Conservation (phyloP, 2,888 invertebrate genomes). For the Dyspetes luteomarginatus region DNA sequence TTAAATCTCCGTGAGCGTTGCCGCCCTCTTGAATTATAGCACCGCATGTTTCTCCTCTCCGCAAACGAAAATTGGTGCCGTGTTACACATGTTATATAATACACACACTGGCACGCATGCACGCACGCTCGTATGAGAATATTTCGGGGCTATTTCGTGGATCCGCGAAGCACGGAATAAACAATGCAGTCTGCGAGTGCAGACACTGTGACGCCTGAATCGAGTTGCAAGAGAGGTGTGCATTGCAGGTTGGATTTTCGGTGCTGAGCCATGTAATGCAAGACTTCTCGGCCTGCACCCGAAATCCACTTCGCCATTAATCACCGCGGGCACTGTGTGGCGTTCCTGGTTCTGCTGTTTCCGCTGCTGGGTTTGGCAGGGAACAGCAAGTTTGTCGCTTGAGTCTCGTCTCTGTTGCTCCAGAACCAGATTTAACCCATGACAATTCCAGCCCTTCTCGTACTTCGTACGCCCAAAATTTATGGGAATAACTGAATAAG, state of each 20-base stretch:
- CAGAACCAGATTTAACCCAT: no score
- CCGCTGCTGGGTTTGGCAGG: constrained; percentile 24
- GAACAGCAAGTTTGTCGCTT: constrained; percentile 37
- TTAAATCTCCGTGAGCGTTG: constrained; percentile 59
- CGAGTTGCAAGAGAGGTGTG: constrained; percentile 37
- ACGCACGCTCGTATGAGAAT: constrained; percentile 10
- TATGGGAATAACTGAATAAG: no score
- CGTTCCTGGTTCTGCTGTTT: constrained; percentile 50
- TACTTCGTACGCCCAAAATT: no score
- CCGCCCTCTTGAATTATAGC: constrained; percentile 10
- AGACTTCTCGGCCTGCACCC: constrained; percentile 11
- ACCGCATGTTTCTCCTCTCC: constrained; percentile 3
- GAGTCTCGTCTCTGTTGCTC: background rate
- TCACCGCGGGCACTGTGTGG: constrained; percentile 51
- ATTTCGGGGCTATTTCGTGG: constrained; percentile 66
- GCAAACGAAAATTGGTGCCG: background rate
- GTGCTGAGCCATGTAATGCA: constrained; percentile 15
- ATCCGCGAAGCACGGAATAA: constrained; percentile 56
- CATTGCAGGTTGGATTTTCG: constrained; percentile 50
- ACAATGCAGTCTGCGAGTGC: constrained; percentile 72
- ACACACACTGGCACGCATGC: constrained; percentile 5
- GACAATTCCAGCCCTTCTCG: no score
- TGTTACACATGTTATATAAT: background rate
- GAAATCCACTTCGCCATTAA: constrained; percentile 62
- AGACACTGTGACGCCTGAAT: constrained; percentile 75